These are phyloP conservation scores for Channallabes apus DNA, from an alignment of 2,797 vertebrate genomes.

Conservation along the genomic window DNA sequence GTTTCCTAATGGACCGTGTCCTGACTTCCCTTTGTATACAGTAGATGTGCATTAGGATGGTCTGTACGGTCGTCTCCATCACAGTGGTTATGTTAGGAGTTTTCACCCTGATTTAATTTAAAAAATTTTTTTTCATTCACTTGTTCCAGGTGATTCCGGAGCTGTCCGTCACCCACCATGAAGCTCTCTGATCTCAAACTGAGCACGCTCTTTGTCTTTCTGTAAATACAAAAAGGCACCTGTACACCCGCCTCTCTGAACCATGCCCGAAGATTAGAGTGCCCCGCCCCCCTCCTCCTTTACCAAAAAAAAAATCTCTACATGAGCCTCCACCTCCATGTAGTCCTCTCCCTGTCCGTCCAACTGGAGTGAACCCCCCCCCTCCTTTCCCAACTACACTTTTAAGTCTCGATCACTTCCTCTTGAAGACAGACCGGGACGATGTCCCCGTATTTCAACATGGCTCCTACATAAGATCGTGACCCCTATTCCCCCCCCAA, in stretches of 20 bases:
- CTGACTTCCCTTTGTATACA: too few species aligned
- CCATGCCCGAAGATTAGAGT: conserved; percentile 88
- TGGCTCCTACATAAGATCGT: conserved; percentile 83
- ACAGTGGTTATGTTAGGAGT: too few species aligned
- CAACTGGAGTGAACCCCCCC: conserved; percentile 82
- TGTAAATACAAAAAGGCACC: conserved; percentile 68
- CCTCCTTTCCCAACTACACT: too few species aligned
- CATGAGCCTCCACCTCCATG: conserved; percentile 85
- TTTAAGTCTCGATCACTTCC: conserved; percentile 59
- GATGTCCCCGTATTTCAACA: conserved; percentile 83
- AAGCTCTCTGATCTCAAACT: conserved; percentile 76
- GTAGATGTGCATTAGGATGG: too few species aligned
- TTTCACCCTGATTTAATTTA: too few species aligned
- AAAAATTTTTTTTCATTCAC: too few species aligned
- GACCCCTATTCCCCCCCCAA: too few species aligned
- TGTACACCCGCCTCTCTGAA: conserved; percentile 74
- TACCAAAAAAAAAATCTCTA: conserved; percentile 72
- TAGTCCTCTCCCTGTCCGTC: conserved; percentile 79
- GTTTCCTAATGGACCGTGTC: too few species aligned
- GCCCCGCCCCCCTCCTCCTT: conserved; percentile 71
- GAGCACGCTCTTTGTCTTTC: conserved; percentile 80
- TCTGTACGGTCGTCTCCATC: too few species aligned
- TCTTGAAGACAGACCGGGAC: conserved; percentile 67
- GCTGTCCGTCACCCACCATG: conserved; percentile 85
- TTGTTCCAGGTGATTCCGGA: conserved; percentile 85